phyloP scores from a whole-genome alignment of 2,113 vertebrate genomes.

The Junco hyemalis region DNA sequence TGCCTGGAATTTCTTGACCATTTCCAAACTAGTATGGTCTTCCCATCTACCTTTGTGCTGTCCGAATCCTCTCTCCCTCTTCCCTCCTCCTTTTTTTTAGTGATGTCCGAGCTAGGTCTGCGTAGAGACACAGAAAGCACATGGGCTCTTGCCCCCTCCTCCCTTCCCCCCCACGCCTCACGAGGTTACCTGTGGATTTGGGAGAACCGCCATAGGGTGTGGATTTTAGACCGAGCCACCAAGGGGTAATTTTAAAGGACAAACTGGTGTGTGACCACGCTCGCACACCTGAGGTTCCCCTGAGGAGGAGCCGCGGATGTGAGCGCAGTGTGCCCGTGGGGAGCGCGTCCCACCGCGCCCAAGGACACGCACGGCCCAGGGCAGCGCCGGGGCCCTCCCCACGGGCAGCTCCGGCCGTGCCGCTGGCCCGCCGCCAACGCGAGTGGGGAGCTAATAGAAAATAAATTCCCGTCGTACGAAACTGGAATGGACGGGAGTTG shows the following conservation, averaged over 20 bases:
- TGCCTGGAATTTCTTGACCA: conserved; percentile 66
- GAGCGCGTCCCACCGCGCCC: not conserved
- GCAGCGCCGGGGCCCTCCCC: not conserved
- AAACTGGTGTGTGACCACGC: not conserved
- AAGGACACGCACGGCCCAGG: not conserved
- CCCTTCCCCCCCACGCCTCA: not conserved
- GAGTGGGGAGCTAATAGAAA: not conserved
- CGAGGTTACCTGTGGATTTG: not conserved
- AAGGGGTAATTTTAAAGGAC: not conserved
- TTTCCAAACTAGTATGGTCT: conserved; percentile 69
- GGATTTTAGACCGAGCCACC: not conserved
- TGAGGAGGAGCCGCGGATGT: not conserved
- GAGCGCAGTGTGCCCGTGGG: rapidly evolving
- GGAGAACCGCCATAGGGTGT: not conserved
- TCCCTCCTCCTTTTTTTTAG: not conserved
- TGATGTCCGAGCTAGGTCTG: not conserved
- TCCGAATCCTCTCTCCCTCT: not conserved
- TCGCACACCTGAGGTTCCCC: not conserved
- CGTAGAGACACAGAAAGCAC: not conserved
- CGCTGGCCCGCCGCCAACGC: not conserved
- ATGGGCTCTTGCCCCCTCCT: not conserved
- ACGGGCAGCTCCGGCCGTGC: not conserved
- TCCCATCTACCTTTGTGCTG: conserved; percentile 57
- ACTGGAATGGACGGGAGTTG: not conserved
- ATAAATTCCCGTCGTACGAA: not conserved